phyloP scores from a whole-genome alignment of 2,888 invertebrate species.

The Ophion ellenae region DNA sequence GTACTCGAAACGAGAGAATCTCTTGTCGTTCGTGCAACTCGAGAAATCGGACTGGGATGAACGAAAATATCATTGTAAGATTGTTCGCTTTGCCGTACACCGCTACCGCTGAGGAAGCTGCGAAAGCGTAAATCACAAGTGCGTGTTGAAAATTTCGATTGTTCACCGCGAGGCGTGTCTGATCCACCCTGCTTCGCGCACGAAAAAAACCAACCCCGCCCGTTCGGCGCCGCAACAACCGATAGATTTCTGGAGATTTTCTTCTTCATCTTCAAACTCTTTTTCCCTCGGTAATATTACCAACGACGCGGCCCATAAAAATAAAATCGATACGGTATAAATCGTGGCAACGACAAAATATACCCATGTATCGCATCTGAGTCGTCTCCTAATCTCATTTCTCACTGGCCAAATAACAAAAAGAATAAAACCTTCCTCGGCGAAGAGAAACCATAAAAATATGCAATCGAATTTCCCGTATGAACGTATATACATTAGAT shows the following conservation, averaged over 20 bases:
- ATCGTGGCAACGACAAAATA: neutral
- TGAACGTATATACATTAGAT: too few relatives aligned
- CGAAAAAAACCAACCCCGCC: neutral
- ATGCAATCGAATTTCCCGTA: too few relatives aligned
- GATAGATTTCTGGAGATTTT: constrained; percentile 28
- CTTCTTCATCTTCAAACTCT: neutral
- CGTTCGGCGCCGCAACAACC: neutral
- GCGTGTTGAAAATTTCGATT: constrained; percentile 61
- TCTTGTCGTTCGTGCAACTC: constrained; percentile 5
- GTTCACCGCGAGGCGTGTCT: neutral
- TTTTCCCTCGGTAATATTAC: constrained; percentile 2
- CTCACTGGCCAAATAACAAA: too few relatives aligned
- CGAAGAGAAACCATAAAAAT: too few relatives aligned
- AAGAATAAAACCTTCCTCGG: too few relatives aligned
- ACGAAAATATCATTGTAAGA: constrained; percentile 18
- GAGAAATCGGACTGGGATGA: constrained; percentile 3
- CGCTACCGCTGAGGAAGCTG: constrained; percentile 15
- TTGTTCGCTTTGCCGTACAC: constrained; percentile 11
- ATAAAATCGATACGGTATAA: neutral
- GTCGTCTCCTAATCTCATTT: neutral
- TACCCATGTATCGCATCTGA: neutral
- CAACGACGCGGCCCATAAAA: constrained; percentile 11
- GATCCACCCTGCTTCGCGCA: constrained; percentile 34
- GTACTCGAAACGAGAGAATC: constrained; percentile 18
- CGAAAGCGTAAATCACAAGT: constrained; percentile 52